Evolutionary conservation across 2,797 vertebrate genomes (phyloP).

Genomic region (Gallinago solitaria): DNA sequence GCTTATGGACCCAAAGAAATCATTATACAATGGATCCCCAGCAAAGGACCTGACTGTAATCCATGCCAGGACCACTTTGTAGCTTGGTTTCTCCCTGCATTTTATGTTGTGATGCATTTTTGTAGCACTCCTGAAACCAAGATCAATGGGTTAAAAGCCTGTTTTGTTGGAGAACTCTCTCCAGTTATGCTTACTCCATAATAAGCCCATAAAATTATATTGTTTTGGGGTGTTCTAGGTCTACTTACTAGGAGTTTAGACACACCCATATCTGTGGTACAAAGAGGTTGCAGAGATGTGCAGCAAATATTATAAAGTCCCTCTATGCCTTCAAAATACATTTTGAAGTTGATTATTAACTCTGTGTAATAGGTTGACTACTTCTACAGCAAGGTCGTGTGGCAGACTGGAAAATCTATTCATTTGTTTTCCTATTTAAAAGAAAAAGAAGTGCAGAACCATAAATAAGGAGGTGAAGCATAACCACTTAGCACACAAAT

Average conservation of each 20-base stretch:
- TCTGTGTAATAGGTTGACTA: neutral
- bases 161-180: neutral
- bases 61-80: neutral
- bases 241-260: neutral
- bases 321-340: neutral
- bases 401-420: constrained; percentile 19
- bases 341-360: neutral
- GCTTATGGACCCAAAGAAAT: neutral
- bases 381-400: neutral
- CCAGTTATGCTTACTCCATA: neutral
- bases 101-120: neutral
- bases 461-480: neutral
- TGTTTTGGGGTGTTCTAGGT: neutral
- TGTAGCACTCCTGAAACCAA: neutral
- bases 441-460: constrained; percentile 21
- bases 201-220: neutral
- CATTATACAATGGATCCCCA: neutral
- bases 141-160: neutral
- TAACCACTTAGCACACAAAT: neutral
- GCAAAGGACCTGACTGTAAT: neutral
- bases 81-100: neutral
- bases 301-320: neutral
- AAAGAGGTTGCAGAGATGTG: neutral
- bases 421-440: constrained; percentile 15
- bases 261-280: neutral